Evolutionary conservation across 2,888 invertebrate species (phyloP).

Genomic region (Tenodera sinensis): DNA sequence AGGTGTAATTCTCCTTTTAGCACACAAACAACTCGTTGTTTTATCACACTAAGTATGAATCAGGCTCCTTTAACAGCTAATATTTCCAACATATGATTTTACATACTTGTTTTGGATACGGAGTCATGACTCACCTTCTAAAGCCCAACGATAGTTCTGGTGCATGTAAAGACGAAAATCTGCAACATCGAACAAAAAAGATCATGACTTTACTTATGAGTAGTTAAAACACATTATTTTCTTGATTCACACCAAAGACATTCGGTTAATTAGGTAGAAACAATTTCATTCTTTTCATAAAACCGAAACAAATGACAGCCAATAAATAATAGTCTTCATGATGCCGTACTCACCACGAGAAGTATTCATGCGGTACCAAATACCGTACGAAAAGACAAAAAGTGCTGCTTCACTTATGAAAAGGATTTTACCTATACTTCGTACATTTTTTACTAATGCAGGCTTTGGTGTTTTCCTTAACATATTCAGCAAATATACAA

Average conservation of each 20-base stretch:
- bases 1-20: too few relatives aligned
- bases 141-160: constrained; percentile 60
- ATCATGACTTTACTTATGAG: background rate
- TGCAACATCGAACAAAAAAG: constrained; percentile 43
- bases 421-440: constrained; percentile 53
- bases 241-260: background rate
- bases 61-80: background rate
- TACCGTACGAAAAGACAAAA: constrained; percentile 58
- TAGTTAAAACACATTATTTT: background rate
- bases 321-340: constrained; percentile 19
- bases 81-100: background rate
- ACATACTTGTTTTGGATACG: background rate
- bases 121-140: constrained; percentile 48
- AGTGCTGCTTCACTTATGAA: constrained; percentile 57
- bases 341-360: constrained; percentile 58
- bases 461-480: constrained; percentile 61
- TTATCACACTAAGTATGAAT: too few relatives aligned
- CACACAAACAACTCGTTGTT: too few relatives aligned
- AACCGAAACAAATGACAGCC: constrained; percentile 22
- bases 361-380: constrained; percentile 67
- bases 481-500: constrained; percentile 49
- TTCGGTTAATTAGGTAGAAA: background rate
- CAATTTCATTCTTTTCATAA: background rate
- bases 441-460: constrained; percentile 51
- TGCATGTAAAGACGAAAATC: constrained; percentile 67